Evolutionary conservation across 92 coral and sea anemone genomes (phyloP).

Genomic region (Bergia puertoricense): DNA sequence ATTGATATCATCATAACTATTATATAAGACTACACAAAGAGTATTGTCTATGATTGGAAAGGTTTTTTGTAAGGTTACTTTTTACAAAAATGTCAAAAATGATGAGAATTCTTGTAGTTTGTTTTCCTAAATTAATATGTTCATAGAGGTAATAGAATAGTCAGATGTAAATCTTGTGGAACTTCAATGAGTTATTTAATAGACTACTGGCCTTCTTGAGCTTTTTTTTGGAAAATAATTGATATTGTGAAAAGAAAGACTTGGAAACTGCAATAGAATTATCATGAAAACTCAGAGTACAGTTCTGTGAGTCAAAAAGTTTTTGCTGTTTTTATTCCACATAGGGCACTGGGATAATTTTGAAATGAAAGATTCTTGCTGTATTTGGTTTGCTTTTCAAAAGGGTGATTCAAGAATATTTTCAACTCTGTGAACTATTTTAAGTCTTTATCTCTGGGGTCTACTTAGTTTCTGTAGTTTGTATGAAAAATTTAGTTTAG

Average conservation of each 20-base stretch:
- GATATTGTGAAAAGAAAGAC: neutral
- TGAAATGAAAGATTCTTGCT: neutral
- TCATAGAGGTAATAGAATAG: neutral
- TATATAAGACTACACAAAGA: too few species aligned
- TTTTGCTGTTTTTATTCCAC: too few species aligned
- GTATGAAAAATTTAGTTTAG: too few species aligned
- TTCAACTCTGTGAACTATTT: neutral
- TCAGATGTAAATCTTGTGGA: neutral
- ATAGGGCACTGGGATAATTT: neutral
- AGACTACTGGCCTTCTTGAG: neutral
- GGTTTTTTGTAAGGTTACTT: too few species aligned
- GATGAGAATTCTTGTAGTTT: too few species aligned
- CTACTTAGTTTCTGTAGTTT: too few species aligned
- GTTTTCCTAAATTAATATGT: neutral
- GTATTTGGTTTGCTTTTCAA: neutral
- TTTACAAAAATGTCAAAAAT: too few species aligned
- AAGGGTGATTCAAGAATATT: too few species aligned
- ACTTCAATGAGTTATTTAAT: neutral
- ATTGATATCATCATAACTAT: too few species aligned
- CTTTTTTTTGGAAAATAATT: too few species aligned
- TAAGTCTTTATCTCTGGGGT: too few species aligned
- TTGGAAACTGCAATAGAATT: neutral
- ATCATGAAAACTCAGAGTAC: neutral
- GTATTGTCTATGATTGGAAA: too few species aligned
- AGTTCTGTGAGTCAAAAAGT: neutral